A percentile compares a stretch with the other conserved stretches of the same genome.
Evolutionary conservation across 2,888 invertebrate species (phyloP).

Genomic region (Anticlea derivata): DNA sequence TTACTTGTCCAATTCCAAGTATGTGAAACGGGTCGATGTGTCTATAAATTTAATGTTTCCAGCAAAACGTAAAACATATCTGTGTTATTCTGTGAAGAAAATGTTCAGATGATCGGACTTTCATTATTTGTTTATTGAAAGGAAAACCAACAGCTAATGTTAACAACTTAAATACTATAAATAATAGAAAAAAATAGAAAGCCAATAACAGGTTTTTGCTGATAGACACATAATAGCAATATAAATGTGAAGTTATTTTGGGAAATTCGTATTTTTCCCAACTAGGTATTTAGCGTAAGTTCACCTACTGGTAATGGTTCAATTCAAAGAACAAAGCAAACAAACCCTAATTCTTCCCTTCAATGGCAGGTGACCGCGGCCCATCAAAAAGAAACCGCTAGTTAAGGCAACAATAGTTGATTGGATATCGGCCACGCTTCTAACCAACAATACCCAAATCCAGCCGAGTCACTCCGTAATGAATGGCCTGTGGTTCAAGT

Average conservation of each 20-base stretch:
- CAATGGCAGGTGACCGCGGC: background rate
- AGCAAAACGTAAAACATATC: constrained; percentile 10
- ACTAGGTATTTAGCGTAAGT: too few relatives aligned
- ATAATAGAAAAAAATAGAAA: too few relatives aligned
- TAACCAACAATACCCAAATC: constrained; percentile 44
- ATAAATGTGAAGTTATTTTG: too few relatives aligned
- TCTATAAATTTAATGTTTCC: constrained; percentile 21
- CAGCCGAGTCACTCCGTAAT: constrained; percentile 52
- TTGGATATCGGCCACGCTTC: constrained; percentile 36
- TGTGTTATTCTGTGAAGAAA: constrained; percentile 24
- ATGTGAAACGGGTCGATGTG: constrained; percentile 20
- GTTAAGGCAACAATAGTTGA: constrained; percentile 35
- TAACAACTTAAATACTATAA: too few relatives aligned
- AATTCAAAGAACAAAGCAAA: too few relatives aligned
- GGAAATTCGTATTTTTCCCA: too few relatives aligned
- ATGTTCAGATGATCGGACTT: background rate
- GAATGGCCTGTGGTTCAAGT: constrained; percentile 40
- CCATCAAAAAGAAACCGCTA: constrained; percentile 26
- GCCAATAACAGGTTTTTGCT: too few relatives aligned
- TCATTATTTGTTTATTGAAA: too few relatives aligned
- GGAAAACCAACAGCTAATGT: too few relatives aligned
- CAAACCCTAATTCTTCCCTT: too few relatives aligned
- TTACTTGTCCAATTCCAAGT: constrained; percentile 12
- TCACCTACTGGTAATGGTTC: too few relatives aligned
- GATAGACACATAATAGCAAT: too few relatives aligned